phyloP scores from a whole-genome alignment of 2,113 vertebrate genomes.

The Hemichromis elongatus region DNA sequence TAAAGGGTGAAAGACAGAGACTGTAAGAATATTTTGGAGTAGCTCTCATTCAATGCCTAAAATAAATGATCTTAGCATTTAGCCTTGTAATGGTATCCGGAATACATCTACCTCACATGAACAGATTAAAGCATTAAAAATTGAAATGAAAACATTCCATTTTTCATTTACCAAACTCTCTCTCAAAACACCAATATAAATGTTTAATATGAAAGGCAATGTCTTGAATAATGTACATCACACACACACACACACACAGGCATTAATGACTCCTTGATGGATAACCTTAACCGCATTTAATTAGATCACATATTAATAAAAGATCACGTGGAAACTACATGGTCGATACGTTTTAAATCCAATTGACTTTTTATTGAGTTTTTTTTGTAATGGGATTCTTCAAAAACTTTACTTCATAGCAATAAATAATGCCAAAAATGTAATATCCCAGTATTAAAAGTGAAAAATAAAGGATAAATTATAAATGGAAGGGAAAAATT shows the following conservation, averaged over 20 bases:
- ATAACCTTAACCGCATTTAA: neutral
- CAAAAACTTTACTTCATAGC: neutral
- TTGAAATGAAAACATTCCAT: neutral
- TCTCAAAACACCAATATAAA: neutral
- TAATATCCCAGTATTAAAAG: neutral
- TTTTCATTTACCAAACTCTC: neutral
- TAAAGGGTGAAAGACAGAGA: conserved; percentile 6
- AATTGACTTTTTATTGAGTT: neutral
- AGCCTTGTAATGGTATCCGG: neutral
- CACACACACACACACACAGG: neutral
- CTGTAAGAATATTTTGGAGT: neutral
- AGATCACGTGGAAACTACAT: neutral
- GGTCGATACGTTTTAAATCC: neutral
- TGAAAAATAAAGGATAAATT: neutral
- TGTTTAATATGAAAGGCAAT: neutral
- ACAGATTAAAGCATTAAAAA: neutral
- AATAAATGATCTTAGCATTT: conserved; percentile 1
- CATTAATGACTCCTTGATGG: neutral
- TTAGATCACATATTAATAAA: conserved; percentile 4
- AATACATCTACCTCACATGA: neutral
- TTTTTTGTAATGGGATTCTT: neutral
- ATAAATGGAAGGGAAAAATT: neutral
- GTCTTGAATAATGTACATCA: neutral
- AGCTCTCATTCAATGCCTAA: neutral
- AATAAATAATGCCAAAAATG: neutral